phyloP scores from a whole-genome alignment of 2,888 invertebrate species.

The Apamea monoglypha region DNA sequence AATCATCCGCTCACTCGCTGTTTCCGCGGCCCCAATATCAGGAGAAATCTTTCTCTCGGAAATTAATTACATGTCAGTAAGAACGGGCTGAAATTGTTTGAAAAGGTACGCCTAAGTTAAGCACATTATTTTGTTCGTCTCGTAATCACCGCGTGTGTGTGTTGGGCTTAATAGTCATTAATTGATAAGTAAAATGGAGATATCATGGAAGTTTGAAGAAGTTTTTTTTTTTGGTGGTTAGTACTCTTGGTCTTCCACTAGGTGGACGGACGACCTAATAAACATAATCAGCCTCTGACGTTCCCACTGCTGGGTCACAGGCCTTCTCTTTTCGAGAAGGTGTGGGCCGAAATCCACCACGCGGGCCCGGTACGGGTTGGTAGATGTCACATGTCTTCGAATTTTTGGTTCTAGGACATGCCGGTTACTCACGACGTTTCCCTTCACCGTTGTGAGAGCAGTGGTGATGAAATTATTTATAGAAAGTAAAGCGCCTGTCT shows the following conservation, averaged over 20 bases:
- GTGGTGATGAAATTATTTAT: too few relatives aligned
- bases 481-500: too few relatives aligned
- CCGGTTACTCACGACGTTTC: neutral
- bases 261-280: too few relatives aligned
- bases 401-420: neutral
- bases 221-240: too few relatives aligned
- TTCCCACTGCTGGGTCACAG: neutral
- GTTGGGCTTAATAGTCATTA: slow-evolving; percentile 50
- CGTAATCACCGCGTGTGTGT: slow-evolving; percentile 49
- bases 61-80: slow-evolving; percentile 72
- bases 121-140: slow-evolving; percentile 71
- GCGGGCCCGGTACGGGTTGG: neutral
- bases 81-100: slow-evolving; percentile 72
- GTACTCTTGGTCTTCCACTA: neutral
- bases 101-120: slow-evolving; percentile 64
- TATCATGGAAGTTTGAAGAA: slow-evolving; percentile 15
- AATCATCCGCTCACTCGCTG: slow-evolving; percentile 30
- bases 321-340: neutral
- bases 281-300: neutral
- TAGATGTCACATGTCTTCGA: neutral
- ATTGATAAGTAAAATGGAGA: slow-evolving; percentile 64
- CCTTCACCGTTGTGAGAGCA: neutral
- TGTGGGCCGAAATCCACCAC: neutral
- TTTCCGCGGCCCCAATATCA: slow-evolving; percentile 35
- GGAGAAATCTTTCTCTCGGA: slow-evolving; percentile 65